A percentile compares a stretch with the other conserved stretches of the same genome.
These are phyloP conservation scores for Oryzias javanicus DNA, from an alignment of 2,113 vertebrate genomes.

Conservation along the genomic window DNA sequence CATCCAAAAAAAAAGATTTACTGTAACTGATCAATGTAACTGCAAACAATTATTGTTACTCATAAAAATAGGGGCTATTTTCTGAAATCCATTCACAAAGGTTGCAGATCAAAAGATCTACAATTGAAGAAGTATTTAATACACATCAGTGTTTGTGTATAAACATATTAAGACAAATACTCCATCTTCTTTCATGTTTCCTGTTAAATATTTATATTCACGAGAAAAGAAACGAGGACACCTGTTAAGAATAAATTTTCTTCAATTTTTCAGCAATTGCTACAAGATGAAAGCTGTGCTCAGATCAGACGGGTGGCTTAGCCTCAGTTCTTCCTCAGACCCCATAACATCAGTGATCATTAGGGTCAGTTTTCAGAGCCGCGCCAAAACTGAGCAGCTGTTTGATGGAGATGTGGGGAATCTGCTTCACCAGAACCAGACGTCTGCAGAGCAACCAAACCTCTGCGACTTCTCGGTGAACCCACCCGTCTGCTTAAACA, in stretches of 20 bases:
- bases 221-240: not conserved
- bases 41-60: too few relatives aligned
- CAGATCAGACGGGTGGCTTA: conserved; percentile 10
- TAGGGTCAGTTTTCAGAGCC: conserved; percentile 68
- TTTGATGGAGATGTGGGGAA: conserved; percentile 70
- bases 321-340: conserved; percentile 26
- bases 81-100: too few relatives aligned
- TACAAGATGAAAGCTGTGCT: not conserved
- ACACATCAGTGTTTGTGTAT: too few relatives aligned
- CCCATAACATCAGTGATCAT: conserved; percentile 51
- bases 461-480: conserved; percentile 67
- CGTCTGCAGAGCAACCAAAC: conserved; percentile 63
- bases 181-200: not conserved
- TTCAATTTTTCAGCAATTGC: not conserved
- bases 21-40: too few relatives aligned
- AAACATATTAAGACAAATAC: too few relatives aligned
- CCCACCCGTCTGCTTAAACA: conserved; percentile 65
- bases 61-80: too few relatives aligned
- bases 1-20: too few relatives aligned
- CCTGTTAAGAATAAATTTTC: not conserved
- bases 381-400: conserved; percentile 63
- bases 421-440: conserved; percentile 74
- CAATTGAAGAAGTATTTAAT: too few relatives aligned
- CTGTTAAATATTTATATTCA: not conserved
- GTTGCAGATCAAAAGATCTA: too few relatives aligned